Percentiles rank a stretch among this genome's conserved stretches.
Conservation (phyloP, 2,797 vertebrate species). For the Crenuchus spilurus region DNA sequence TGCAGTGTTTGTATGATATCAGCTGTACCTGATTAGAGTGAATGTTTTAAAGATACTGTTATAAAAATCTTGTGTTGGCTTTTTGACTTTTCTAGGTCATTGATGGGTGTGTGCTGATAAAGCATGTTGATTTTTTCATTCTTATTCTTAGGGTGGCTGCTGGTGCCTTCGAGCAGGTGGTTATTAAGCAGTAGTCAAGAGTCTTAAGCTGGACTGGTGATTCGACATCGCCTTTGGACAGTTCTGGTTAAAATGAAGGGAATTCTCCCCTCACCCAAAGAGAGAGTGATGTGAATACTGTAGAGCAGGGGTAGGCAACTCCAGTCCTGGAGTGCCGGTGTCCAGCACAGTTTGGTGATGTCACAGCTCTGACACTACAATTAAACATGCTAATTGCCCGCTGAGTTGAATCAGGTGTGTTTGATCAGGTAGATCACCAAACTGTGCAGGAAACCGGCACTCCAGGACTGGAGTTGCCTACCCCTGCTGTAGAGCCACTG, state of each 20-base stretch:
- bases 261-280: not conserved
- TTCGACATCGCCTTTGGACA: not conserved
- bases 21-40: not conserved
- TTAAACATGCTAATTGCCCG: too few relatives aligned
- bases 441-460: too few relatives aligned
- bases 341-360: too few relatives aligned
- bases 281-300: not conserved
- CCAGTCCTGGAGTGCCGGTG: too few relatives aligned
- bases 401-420: too few relatives aligned
- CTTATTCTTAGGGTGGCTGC: conserved; percentile 82
- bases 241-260: not conserved
- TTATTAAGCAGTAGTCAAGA: conserved; percentile 87
- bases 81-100: not conserved
- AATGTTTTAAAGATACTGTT: not conserved
- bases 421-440: too few relatives aligned
- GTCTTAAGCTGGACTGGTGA: not conserved
- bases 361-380: too few relatives aligned
- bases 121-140: conserved; percentile 8
- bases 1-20: not conserved
- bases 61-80: not conserved
- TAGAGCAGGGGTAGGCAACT: too few relatives aligned
- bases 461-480: too few relatives aligned
- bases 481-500: too few relatives aligned
- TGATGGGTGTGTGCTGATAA: conserved; percentile 16
- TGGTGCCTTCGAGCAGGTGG: conserved; percentile 94